Evolutionary conservation across 2,797 vertebrate genomes (phyloP).

Genomic region (Hylomyscus alleni): DNA sequence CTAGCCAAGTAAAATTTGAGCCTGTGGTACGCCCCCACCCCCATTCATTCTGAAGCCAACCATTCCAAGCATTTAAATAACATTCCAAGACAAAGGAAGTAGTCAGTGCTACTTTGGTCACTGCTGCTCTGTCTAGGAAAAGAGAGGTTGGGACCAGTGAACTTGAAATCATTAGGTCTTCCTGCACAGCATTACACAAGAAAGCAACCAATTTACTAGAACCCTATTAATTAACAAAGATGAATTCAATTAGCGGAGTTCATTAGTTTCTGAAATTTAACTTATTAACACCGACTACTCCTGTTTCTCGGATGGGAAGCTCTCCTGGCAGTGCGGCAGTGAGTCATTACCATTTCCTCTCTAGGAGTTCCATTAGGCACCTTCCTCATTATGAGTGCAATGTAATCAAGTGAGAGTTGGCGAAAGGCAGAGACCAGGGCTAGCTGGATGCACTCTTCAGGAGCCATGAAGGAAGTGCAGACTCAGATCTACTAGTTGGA

Average conservation of each 20-base stretch:
- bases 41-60: conserved; percentile 49
- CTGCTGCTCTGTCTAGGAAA: conserved; percentile 37
- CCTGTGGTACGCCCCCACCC: background rate
- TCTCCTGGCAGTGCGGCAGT: conserved; percentile 82
- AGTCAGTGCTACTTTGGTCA: conserved; percentile 54
- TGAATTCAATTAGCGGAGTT: conserved; percentile 79
- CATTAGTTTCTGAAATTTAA: conserved; percentile 84
- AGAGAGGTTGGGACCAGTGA: conserved; percentile 64
- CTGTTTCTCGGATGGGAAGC: conserved; percentile 82
- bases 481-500: conserved; percentile 18
- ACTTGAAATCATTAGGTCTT: conserved; percentile 77
- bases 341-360: conserved; percentile 81
- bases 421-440: conserved; percentile 63
- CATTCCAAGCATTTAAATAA: conserved; percentile 69
- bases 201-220: conserved; percentile 79
- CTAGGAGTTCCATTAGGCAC: conserved; percentile 82
- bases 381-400: conserved; percentile 80
- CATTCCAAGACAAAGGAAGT: conserved; percentile 64
- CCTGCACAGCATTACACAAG: conserved; percentile 73
- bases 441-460: conserved; percentile 52
- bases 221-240: conserved; percentile 74
- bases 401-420: conserved; percentile 75
- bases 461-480: conserved; percentile 53
- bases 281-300: conserved; percentile 82
- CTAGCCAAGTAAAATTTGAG: conserved; percentile 64